phyloP scores from a whole-genome alignment of 2,888 invertebrate species.

The Rotaria magnacalcarata region DNA sequence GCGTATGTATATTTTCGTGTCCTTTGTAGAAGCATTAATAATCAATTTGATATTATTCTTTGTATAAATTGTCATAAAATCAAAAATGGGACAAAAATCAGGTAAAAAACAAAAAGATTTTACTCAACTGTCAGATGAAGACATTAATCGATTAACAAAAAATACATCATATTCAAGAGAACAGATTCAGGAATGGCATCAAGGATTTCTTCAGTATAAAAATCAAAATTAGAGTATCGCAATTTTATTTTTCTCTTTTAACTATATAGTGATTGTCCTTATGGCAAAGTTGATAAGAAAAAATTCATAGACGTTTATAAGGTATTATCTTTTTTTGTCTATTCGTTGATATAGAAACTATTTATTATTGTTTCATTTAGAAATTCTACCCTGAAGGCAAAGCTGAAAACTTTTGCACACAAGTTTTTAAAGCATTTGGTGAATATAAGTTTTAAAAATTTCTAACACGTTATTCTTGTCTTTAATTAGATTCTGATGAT shows the following conservation, averaged over 20 bases:
- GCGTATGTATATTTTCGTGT: not conserved
- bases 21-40: not conserved
- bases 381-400: constrained; percentile 41
- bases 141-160: not conserved
- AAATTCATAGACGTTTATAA: constrained; percentile 29
- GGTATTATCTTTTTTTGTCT: not conserved
- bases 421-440: constrained; percentile 44
- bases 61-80: not conserved
- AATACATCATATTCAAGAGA: constrained; percentile 12
- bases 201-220: constrained; percentile 23
- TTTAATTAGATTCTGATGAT: not conserved
- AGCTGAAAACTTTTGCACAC: constrained; percentile 42
- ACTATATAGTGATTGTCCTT: constrained; percentile 42
- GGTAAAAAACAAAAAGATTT: not conserved
- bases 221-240: not conserved
- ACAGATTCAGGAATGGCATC: constrained; percentile 25
- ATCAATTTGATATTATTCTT: not conserved
- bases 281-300: constrained; percentile 43
- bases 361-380: constrained; percentile 1
- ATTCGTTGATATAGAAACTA: not conserved
- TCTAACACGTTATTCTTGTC: too few relatives aligned
- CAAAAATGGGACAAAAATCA: constrained; percentile 3
- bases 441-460: not conserved
- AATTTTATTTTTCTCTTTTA: too few relatives aligned
- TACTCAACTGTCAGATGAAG: not conserved